A percentile compares a stretch with the other conserved stretches of the same genome.
phyloP scores from a whole-genome alignment of 2,113 vertebrate genomes.

The Notechis scutatus region DNA sequence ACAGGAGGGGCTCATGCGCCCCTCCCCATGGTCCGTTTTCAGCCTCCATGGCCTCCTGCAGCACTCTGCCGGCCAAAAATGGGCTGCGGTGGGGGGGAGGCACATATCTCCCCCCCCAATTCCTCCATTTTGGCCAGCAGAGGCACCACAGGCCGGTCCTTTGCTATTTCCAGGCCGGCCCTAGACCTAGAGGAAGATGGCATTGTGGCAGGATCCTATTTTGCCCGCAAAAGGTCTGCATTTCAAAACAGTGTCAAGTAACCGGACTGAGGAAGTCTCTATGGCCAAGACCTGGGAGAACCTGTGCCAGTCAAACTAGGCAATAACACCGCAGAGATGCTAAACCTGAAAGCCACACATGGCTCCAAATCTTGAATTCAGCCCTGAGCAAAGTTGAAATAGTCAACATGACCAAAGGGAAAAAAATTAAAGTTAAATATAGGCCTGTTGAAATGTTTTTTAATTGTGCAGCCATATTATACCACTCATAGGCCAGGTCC shows the following conservation, averaged over 20 bases:
- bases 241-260: neutral
- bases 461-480: neutral
- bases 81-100: too few species aligned
- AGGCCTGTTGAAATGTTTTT: neutral
- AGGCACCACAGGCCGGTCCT: too few species aligned
- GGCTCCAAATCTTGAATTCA: neutral
- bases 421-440: neutral
- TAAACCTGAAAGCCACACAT: neutral
- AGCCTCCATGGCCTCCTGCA: too few species aligned
- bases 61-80: too few species aligned
- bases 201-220: neutral
- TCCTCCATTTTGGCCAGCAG: too few species aligned
- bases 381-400: neutral
- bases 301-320: neutral
- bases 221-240: neutral
- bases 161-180: too few species aligned
- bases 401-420: neutral
- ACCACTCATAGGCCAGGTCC: neutral
- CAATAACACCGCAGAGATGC: neutral
- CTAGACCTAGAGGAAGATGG: neutral
- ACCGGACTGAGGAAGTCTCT: neutral
- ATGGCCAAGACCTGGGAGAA: neutral
- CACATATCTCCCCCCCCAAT: too few species aligned
- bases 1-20: too few species aligned
- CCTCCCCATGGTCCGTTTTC: too few species aligned